Percentiles rank a stretch among this genome's conserved stretches.
These are phyloP conservation scores for Peromyscus leucopus DNA, from an alignment of 2,113 vertebrate species.

Conservation along the genomic window DNA sequence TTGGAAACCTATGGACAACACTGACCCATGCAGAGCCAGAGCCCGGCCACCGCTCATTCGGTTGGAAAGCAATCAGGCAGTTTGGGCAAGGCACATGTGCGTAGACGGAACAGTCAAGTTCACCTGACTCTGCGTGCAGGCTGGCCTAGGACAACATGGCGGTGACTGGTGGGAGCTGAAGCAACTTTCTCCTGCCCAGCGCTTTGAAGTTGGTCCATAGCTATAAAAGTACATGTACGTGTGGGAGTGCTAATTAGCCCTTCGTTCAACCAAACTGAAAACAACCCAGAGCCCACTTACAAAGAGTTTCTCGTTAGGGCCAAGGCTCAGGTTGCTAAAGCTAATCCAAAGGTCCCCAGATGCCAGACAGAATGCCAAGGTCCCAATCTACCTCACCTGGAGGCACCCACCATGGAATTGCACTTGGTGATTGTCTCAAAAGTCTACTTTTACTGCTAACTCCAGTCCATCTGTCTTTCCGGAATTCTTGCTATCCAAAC, in stretches of 20 bases:
- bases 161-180: not conserved
- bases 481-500: conserved; percentile 86
- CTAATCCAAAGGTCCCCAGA: conserved; percentile 42
- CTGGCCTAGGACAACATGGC: not conserved
- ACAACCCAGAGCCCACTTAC: conserved; percentile 44
- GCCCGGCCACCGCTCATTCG: not conserved
- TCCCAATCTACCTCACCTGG: conserved; percentile 11
- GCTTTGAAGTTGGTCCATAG: conserved; percentile 62
- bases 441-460: conserved; percentile 80
- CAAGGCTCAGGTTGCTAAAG: conserved; percentile 58
- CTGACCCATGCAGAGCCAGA: not conserved
- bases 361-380: not conserved
- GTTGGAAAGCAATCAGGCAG: not conserved
- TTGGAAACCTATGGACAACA: not conserved
- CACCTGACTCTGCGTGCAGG: not conserved
- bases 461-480: conserved; percentile 80
- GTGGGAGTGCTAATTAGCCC: conserved; percentile 12
- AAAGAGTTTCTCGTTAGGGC: conserved; percentile 63
- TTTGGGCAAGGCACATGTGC: not conserved
- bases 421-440: conserved; percentile 90
- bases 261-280: conserved; percentile 43
- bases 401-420: conserved; percentile 83
- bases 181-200: conserved; percentile 1
- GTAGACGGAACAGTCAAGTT: not conserved
- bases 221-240: not conserved